phyloP scores from a whole-genome alignment of 2,113 vertebrate species.

The Erythrolamprus reginae region DNA sequence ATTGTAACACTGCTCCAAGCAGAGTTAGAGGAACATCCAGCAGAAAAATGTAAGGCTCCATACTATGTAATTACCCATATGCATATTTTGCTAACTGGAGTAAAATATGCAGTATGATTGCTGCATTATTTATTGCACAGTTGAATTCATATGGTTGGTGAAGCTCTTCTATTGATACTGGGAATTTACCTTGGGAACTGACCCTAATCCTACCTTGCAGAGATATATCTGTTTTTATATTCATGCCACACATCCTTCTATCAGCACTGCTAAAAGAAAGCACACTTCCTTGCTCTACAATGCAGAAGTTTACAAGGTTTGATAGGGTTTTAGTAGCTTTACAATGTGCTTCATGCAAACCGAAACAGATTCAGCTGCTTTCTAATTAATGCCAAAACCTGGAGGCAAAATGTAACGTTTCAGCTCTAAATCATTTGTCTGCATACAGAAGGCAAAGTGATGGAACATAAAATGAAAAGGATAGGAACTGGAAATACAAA shows the following conservation, averaged over 20 bases:
- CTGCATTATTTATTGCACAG: neutral
- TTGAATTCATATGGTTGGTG: neutral
- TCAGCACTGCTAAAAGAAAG: neutral
- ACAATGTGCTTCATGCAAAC: constrained; percentile 11
- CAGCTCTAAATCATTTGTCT: constrained; percentile 51
- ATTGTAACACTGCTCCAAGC: neutral
- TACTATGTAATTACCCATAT: neutral
- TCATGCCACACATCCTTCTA: neutral
- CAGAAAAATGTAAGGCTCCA: neutral
- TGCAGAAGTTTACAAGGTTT: constrained; percentile 54
- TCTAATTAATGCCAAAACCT: constrained; percentile 28
- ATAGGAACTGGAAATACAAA: constrained; percentile 51
- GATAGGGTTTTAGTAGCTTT: constrained; percentile 39
- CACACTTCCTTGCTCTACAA: neutral
- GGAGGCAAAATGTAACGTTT: constrained; percentile 47
- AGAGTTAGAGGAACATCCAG: neutral
- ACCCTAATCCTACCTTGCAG: neutral
- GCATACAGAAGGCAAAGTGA: constrained; percentile 28
- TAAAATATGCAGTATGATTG: neutral
- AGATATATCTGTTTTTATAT: neutral
- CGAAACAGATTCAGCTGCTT: neutral
- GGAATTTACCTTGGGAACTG: neutral
- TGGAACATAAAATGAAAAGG: constrained; percentile 4
- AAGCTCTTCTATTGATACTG: neutral
- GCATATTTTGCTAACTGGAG: neutral